A percentile compares a stretch with the other conserved stretches of the same genome.
phyloP scores from a whole-genome alignment of 37 sponge, comb jelly and placozoan genomes.

The Axinella damicornis region DNA sequence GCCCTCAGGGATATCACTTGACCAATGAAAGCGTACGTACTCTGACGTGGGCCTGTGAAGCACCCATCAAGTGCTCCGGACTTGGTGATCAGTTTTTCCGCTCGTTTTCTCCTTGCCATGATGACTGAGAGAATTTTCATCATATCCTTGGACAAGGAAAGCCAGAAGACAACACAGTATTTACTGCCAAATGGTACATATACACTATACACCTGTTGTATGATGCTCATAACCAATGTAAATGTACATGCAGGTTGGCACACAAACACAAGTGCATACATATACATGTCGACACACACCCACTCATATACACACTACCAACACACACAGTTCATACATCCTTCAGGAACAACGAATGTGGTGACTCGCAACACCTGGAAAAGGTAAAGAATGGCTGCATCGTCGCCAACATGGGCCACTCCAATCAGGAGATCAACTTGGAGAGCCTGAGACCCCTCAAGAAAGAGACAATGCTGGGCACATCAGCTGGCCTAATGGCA shows the following conservation, averaged over 20 bases:
- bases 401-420: constrained; percentile 93
- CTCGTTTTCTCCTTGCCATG: constrained; percentile 23
- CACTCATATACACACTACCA: too few relatives aligned
- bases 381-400: constrained; percentile 83
- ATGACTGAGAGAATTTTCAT: constrained; percentile 30
- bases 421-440: constrained; percentile 88
- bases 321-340: too few relatives aligned
- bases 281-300: too few relatives aligned
- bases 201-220: too few relatives aligned
- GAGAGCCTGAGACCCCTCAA: constrained; percentile 52
- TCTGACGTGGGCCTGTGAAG: constrained; percentile 46
- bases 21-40: constrained; percentile 8
- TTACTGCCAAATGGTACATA: constrained; percentile 25
- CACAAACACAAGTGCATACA: too few relatives aligned
- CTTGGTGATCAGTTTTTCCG: constrained; percentile 44
- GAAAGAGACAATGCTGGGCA: constrained; percentile 74
- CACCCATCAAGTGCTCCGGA: constrained; percentile 13
- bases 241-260: too few relatives aligned
- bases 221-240: too few relatives aligned
- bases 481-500: constrained; percentile 78
- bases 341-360: constrained; percentile 80
- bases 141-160: constrained; percentile 28
- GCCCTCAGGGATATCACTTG: too few relatives aligned
- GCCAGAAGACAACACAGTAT: constrained; percentile 4
- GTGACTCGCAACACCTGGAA: constrained; percentile 80